Evolutionary conservation across 2,888 invertebrate species (phyloP).

Genomic region (Pristionchus japonicus): DNA sequence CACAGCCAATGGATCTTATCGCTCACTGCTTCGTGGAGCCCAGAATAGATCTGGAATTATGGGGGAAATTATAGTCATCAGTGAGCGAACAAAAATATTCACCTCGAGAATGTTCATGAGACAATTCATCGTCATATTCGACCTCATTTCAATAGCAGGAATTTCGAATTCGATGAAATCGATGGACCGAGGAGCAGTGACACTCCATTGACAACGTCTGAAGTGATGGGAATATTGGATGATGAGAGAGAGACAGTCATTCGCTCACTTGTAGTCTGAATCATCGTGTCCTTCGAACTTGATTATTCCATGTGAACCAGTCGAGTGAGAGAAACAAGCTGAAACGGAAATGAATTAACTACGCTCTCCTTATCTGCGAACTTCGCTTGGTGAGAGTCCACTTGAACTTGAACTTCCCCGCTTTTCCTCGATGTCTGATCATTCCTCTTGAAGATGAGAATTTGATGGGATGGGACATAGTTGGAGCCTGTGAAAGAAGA

Average conservation of each 20-base stretch:
- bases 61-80: not conserved
- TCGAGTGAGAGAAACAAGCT: conserved; percentile 12
- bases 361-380: too few species aligned
- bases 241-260: too few species aligned
- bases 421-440: conserved; percentile 55
- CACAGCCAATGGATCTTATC: not conserved
- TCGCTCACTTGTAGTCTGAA: not conserved
- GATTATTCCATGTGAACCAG: not conserved
- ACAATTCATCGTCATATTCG: not conserved
- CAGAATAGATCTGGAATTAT: not conserved
- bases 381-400: not conserved
- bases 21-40: not conserved
- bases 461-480: not conserved
- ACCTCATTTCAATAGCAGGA: conserved; percentile 32
- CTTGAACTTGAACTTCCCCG: conserved; percentile 20
- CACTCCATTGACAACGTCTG: conserved; percentile 31
- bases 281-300: not conserved
- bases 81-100: too few species aligned
- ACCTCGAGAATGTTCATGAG: conserved; percentile 11
- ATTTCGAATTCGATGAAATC: conserved; percentile 16
- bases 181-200: not conserved
- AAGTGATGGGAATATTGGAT: too few species aligned
- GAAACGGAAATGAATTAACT: too few species aligned
- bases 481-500: not conserved
- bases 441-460: conserved; percentile 54